phyloP scores from a whole-genome alignment of 2,888 invertebrate species.

The Metellina segmentata region DNA sequence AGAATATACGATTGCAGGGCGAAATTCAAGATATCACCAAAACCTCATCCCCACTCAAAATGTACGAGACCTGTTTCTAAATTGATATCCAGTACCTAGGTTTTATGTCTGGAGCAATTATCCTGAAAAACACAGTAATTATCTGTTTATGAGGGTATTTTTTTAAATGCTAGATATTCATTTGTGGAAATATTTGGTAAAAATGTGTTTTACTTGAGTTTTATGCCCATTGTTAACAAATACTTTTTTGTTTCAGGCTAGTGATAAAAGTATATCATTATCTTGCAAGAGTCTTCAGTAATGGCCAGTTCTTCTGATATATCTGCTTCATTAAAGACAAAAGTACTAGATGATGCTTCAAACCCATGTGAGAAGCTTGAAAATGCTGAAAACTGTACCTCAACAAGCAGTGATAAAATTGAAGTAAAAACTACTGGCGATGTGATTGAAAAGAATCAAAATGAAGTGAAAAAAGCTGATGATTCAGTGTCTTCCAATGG shows the following conservation, averaged over 20 bases:
- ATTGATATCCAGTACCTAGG: no score
- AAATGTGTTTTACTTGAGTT: no score
- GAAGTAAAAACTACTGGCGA: constrained; percentile 13
- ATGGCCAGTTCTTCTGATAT: constrained; percentile 62
- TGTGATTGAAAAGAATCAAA: constrained; percentile 17
- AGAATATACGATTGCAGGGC: no score
- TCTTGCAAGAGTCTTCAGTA: constrained; percentile 30
- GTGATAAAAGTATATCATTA: constrained; percentile 11
- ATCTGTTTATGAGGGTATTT: no score
- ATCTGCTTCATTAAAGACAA: constrained; percentile 28
- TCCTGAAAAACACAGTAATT: no score
- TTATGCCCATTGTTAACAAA: no score
- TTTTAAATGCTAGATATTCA: no score
- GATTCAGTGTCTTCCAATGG: constrained; percentile 28
- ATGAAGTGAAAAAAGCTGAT: constrained; percentile 2
- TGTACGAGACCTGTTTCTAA: no score
- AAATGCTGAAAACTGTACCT: not conserved
- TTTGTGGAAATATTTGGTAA: no score
- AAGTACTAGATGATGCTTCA: constrained; percentile 18
- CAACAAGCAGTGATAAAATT: not conserved
- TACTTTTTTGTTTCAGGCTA: constrained; percentile 11
- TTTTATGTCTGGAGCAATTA: no score
- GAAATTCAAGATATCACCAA: no score
- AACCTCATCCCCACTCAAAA: no score
- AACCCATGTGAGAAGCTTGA: constrained; percentile 20